phyloP scores from a whole-genome alignment of 2,797 vertebrate species.

The Dendrocincla tyrannina region DNA sequence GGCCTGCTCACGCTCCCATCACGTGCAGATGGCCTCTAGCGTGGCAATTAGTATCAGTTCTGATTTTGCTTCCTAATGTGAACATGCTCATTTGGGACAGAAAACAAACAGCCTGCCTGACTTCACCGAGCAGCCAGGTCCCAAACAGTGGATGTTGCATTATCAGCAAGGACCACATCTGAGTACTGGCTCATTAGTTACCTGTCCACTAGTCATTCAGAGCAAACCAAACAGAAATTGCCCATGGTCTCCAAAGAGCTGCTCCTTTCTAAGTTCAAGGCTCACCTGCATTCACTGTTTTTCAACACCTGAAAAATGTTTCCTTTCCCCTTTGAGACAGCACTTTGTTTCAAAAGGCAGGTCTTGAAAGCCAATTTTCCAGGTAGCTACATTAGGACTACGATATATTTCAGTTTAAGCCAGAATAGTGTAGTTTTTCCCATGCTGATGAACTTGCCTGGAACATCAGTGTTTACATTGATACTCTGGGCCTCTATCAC shows the following conservation, averaged over 20 bases:
- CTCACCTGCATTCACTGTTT: background rate
- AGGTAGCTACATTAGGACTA: background rate
- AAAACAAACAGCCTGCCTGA: background rate
- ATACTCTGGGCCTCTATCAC: background rate
- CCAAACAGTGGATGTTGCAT: background rate
- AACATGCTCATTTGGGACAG: background rate
- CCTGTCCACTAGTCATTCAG: background rate
- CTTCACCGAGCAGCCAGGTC: background rate
- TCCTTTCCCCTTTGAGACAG: background rate
- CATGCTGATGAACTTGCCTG: background rate
- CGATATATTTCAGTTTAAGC: background rate
- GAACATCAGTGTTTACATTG: background rate
- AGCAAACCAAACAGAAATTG: background rate
- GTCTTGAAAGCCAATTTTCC: background rate
- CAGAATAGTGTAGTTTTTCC: background rate
- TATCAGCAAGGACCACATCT: background rate
- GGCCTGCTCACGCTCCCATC: background rate
- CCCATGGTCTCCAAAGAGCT: background rate
- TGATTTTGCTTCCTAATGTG: background rate
- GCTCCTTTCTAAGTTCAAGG: background rate
- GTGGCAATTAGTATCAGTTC: background rate
- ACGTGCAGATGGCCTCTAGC: accelerated
- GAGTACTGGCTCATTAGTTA: background rate
- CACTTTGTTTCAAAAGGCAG: background rate
- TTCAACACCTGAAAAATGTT: background rate